Evolutionary conservation across 2,113 vertebrate species (phyloP), one percentile per base, ranked within the genome.

Genomic region (Nothobranchius furzeri): DNA sequence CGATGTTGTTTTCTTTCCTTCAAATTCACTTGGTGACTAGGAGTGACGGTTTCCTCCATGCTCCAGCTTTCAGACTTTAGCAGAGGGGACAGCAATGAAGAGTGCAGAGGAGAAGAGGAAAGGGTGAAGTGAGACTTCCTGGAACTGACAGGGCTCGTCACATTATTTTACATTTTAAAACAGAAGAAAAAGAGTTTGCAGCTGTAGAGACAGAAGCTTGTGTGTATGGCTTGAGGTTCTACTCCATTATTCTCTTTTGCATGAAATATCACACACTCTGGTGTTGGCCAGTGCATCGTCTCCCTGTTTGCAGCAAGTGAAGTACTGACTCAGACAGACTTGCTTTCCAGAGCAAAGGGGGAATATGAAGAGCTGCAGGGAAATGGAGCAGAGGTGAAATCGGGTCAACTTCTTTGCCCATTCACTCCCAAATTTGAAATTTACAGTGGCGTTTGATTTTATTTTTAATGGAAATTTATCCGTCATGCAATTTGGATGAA

Each of bases 1-100:
- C 2, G 7, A 14, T 63, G 47, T 63, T 40, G 35, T 51, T 51
- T 50, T 6, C 13, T 46, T 2, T 6, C 48, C 15, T 40, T 17
- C 12, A 14, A 20, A 51, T 6, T 37, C 17, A 42, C 6, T 51
- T 10, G 30, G 60, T 62, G 59, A n/a, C 12, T 42, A 10, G 3
- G 48, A 50, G 48, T 50, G 48, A 20, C 60, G 50, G 17, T 63
- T 63, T 51, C 40, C 48, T 63, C n/a, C 35, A 20, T 9, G 35
- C 36, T 51, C 13, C 60, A 51, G 13, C 9, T 15, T 40, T 11
- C 47, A 62, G 11, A 56, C 9, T 17, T 10, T 17, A 51, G 12
- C 7, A 24, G 17, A 42, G 3, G 17, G n/a, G 46, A 30, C 46
- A 11, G 35, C 13, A 48, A 12, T 17, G 60, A 63, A 30, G 35